Base-by-base conservation (phyloP, 1,140 invertebrate genomes). In the Drosophila lacertosa region DNA sequence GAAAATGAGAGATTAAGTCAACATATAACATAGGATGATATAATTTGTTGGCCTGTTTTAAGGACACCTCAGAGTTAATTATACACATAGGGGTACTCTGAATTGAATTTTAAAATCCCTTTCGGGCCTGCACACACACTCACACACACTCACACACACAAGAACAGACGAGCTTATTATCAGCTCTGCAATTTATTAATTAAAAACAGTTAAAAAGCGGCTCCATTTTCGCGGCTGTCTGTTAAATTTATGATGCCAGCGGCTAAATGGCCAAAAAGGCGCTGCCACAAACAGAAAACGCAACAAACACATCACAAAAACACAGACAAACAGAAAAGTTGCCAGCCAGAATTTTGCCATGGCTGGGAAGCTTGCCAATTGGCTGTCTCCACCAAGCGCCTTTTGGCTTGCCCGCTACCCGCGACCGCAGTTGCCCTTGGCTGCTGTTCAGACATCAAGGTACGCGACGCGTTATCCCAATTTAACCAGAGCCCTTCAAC, bases 201-300 rank as follows among this genome's bases (percentile, higher is more conserved):
- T 86, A 86, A 86, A 84, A 88, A 77, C 73, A 60, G 82, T 88
- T 86, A 77, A 88, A 88, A 65, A 15, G 48, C 64, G 77, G 74
- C 66, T 71, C 70, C 60, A 75, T 39, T 63, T 33, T 48, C 44
- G 50, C 65, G 50, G 65, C 57, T 76, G 69, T 77, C 62, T 71
- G 68, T 48, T 15, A 64, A 88, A 81, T 88, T 74, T 81, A 74
- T 81, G 69, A 67, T 65, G 69, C 77, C 69, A 20, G 22, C 33
- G 51, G 72, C 33, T 18, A 64, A 64, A 64, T 48, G 59, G 24
- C 33, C 59, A 67, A 60, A 72, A 66, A 53, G 54, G 54, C 40
- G 63, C 22, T 59, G 68, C 24, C 47, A 39, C 53, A 68, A 69
- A 73, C 58, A 77, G 37, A 15, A 26, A 11, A 40, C 35, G 29